Base-by-base conservation (phyloP, 2,113 vertebrate genomes). In the Nanorana parkeri region DNA sequence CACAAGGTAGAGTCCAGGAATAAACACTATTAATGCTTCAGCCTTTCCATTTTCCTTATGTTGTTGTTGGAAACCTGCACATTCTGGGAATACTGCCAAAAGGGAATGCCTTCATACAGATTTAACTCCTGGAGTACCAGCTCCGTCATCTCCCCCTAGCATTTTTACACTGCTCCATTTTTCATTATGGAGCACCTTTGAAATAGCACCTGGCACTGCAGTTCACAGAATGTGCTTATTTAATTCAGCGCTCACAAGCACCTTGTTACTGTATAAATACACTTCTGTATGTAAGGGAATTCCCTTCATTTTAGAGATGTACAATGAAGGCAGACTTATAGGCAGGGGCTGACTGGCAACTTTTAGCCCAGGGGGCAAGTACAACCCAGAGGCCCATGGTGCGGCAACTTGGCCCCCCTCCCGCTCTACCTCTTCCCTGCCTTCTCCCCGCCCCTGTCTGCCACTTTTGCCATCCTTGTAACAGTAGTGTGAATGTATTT, bases 1-100 rank as follows among this genome's bases (percentile, higher is more conserved):
- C 63, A 76, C n/a, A 68, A 60, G 80, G 71, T 47, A 55, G 61
- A 60, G 73, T 65, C 20, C 56, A 74, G 58, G 80, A 81, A 66
- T 56, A 75, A 75, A 82, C 71, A 75, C 61, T 41, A 51, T 60
- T 20, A 76, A 67, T 47, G 36, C 72, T 82, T 76, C 80, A 76
- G 24, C 63, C 51, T 60, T 82, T 82, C 63, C 80, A 75, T 74
- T 82, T 82, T 82, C 63, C 80, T 26, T 60, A 55, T 76, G 63
- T 75, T 82, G 63, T 82, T 76, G 54, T 76, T 82, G 80, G 80
- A 82, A 68, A 76, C 63, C 29, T 51, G 29, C 1, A 47, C 51
- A 58, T 76, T 65, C 80, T 47, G 54, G 71, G 80, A 66, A 5
- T 17, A 23, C 17, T 47, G 80, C 80, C 80, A 82, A 76, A 10